Conservation (phyloP, 1,140 invertebrate species). For the Neelides sp. region DNA sequence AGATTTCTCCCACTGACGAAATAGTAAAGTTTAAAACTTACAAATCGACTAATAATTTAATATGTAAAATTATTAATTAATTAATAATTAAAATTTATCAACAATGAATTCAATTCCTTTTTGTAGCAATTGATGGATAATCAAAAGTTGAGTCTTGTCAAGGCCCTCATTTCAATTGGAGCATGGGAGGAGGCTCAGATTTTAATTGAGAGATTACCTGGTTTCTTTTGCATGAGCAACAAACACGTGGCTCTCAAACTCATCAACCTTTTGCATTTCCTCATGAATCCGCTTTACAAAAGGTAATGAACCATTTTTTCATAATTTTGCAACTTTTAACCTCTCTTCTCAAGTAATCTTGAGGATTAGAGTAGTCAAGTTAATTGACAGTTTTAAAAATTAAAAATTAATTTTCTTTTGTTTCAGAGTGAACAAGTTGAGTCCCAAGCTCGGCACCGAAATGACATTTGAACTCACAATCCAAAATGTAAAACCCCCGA, state of each 20-base stretch:
- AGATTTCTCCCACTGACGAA: constrained; percentile 50
- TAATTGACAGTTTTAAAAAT: no score
- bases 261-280: constrained; percentile 64
- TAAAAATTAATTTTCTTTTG: no score
- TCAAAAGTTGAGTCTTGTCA: constrained; percentile 85
- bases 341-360: no score
- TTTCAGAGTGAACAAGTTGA: no score
- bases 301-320: constrained; percentile 51
- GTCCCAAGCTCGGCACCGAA: no score
- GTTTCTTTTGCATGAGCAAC: constrained; percentile 63
- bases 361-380: no score
- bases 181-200: constrained; percentile 74
- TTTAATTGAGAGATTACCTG: constrained; percentile 67
- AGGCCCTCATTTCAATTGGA: constrained; percentile 73
- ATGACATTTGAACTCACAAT: no score
- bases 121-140: constrained; percentile 61
- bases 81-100: constrained; percentile 3
- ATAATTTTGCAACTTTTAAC: no score
- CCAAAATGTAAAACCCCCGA: no score
- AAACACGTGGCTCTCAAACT: constrained; percentile 64
- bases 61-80: not conserved
- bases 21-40: constrained; percentile 33
- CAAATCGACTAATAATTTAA: not conserved
- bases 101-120: constrained; percentile 20
- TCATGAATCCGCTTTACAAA: constrained; percentile 79